Evolutionary conservation across 2,113 vertebrate species (phyloP).

Genomic region (Chlorodrepanis virens): DNA sequence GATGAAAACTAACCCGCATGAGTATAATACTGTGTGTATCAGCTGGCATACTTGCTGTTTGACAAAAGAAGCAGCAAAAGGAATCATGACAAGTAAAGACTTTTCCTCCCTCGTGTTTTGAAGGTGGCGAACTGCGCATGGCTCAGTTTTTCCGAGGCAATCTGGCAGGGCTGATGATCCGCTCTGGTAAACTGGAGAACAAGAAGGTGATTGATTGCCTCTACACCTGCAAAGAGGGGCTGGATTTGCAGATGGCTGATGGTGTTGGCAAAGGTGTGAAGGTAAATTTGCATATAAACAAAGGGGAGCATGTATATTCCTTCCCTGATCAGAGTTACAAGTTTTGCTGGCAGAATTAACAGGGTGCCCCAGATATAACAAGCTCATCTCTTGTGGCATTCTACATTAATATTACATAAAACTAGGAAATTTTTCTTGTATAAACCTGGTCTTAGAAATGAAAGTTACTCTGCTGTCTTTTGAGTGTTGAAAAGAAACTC

Average conservation of each 20-base stretch:
- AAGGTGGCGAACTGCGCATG: constrained; percentile 88
- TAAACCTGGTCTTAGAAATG: neutral
- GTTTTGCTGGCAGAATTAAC: neutral
- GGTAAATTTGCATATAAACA: constrained; percentile 69
- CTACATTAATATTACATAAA: neutral
- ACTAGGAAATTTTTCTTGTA: neutral
- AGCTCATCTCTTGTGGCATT: neutral
- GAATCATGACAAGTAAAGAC: rapidly evolving
- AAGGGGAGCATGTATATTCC: rapidly evolving
- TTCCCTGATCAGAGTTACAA: neutral
- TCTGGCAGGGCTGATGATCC: constrained; percentile 91
- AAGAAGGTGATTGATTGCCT: constrained; percentile 98
- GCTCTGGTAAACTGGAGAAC: constrained; percentile 90
- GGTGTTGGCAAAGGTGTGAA: constrained; percentile 82
- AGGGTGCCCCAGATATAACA: neutral
- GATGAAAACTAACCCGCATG: constrained; percentile 89
- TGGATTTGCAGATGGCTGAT: constrained; percentile 86
- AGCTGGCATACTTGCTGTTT: neutral
- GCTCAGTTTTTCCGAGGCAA: constrained; percentile 93
- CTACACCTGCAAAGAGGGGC: constrained; percentile 96
- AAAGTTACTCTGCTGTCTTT: neutral
- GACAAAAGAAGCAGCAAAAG: neutral
- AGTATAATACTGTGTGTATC: constrained; percentile 23
- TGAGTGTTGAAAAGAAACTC: neutral
- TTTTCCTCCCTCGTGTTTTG: neutral